Evolutionary conservation across 1,140 invertebrate genomes (phyloP).

Genomic region (Camponotus floridanus): DNA sequence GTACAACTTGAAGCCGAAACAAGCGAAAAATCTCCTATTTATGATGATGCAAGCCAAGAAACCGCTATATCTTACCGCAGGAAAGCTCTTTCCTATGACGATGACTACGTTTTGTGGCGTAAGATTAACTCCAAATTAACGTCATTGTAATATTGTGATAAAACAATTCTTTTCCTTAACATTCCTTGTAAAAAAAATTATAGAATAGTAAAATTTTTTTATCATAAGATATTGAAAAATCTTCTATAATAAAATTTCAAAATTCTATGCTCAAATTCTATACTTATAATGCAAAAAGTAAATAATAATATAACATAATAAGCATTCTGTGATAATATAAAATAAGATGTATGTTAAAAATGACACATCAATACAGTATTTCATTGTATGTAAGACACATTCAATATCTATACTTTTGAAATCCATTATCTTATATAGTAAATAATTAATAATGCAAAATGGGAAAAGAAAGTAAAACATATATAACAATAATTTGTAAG

Average conservation of each 20-base stretch:
- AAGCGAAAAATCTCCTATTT: not conserved
- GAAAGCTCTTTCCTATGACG: slow-evolving; percentile 40
- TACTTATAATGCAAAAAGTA: too few species aligned
- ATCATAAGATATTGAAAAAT: not conserved
- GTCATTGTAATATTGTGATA: not conserved
- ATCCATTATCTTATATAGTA: too few species aligned
- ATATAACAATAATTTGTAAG: too few species aligned
- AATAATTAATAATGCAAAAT: too few species aligned
- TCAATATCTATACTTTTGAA: too few species aligned
- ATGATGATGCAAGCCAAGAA: slow-evolving; percentile 13
- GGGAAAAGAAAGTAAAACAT: too few species aligned
- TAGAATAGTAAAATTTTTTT: not conserved
- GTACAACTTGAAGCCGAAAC: slow-evolving; percentile 1
- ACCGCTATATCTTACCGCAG: slow-evolving; percentile 11
- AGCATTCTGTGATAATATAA: too few species aligned
- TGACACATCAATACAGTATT: too few species aligned
- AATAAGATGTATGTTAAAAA: too few species aligned
- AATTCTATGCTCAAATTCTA: too few species aligned
- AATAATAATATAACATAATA: too few species aligned
- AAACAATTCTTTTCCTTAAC: not conserved
- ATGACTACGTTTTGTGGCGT: slow-evolving; percentile 25
- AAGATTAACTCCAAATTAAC: not conserved
- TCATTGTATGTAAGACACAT: too few species aligned
- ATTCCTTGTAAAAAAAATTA: not conserved
- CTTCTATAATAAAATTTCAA: not conserved